Conservation (phyloP, 2,113 vertebrate species). For the Chascanopsetta lugubris region DNA sequence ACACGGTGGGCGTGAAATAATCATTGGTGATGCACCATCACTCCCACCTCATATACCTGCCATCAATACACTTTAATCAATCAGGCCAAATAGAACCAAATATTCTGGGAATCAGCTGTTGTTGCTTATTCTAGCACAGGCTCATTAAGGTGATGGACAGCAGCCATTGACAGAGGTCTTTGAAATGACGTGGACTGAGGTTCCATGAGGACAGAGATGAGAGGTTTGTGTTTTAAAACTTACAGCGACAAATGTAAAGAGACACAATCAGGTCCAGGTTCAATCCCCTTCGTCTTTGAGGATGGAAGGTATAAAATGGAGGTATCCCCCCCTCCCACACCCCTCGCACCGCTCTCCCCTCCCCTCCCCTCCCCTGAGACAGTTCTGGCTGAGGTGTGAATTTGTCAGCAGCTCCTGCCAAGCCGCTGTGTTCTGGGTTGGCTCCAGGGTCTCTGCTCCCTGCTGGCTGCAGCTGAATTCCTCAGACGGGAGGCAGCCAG, state of each 20-base stretch:
- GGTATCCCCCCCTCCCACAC: not conserved
- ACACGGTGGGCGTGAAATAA: too few species aligned
- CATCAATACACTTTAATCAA: too few species aligned
- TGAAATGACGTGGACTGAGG: too few species aligned
- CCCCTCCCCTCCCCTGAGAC: not conserved
- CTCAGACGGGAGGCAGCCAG: not conserved
- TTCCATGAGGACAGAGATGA: not conserved
- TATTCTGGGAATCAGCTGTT: too few species aligned
- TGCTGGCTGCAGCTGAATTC: constrained; percentile 28
- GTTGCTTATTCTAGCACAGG: not conserved
- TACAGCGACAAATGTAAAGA: not conserved
- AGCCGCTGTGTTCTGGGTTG: constrained; percentile 23
- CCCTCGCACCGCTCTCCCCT: not conserved
- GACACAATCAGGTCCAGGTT: not conserved
- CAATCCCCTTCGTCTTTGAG: too few species aligned
- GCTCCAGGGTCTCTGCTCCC: constrained; percentile 33
- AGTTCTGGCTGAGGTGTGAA: constrained; percentile 13
- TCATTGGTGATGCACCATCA: too few species aligned
- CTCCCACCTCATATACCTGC: too few species aligned
- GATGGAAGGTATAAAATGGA: not conserved
- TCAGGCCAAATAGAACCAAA: too few species aligned
- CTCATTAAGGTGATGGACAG: not conserved
- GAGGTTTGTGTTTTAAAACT: not conserved
- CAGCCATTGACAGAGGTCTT: too few species aligned
- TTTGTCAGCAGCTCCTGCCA: constrained; percentile 5